Evolutionary conservation across 2,888 invertebrate species (phyloP).

Genomic region (Epinotia bilunana): DNA sequence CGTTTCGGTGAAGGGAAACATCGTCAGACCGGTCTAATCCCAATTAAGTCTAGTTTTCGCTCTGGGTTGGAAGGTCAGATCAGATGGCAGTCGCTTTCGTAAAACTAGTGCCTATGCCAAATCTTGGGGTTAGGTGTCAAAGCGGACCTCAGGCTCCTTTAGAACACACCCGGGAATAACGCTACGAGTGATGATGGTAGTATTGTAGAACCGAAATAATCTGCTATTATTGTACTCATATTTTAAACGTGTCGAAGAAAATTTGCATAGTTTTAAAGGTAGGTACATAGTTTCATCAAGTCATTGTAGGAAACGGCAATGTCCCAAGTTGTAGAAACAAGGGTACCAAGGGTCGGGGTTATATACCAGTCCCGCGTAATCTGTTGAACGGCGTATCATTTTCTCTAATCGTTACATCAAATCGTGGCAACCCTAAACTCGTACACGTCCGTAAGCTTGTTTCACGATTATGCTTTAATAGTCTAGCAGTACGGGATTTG

Average conservation of each 20-base stretch:
- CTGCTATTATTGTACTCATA: neutral
- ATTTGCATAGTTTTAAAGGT: constrained; percentile 37
- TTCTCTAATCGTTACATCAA: constrained; percentile 52
- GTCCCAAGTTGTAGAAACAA: constrained; percentile 51
- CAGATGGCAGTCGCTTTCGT: too few species aligned
- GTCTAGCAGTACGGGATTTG: neutral
- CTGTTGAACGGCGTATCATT: constrained; percentile 56
- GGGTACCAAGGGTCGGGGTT: constrained; percentile 53
- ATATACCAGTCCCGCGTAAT: constrained; percentile 53
- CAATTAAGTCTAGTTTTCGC: too few species aligned
- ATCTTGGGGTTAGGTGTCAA: too few species aligned
- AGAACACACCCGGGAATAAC: too few species aligned
- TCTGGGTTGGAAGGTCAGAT: too few species aligned
- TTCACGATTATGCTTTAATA: constrained; percentile 1
- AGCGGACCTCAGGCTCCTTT: too few species aligned
- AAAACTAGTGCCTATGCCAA: too few species aligned
- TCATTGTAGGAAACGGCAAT: constrained; percentile 57
- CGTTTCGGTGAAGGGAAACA: too few species aligned
- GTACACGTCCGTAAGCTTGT: neutral
- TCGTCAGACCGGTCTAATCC: too few species aligned
- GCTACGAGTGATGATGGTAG: too few species aligned
- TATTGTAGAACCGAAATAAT: too few species aligned
- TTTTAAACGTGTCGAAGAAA: neutral
- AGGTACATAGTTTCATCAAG: constrained; percentile 52
- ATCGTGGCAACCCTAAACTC: constrained; percentile 15